Evolutionary conservation across 2,113 vertebrate species (phyloP), one percentile per base, ranked within the genome.

Genomic region (Diadophis punctatus): DNA sequence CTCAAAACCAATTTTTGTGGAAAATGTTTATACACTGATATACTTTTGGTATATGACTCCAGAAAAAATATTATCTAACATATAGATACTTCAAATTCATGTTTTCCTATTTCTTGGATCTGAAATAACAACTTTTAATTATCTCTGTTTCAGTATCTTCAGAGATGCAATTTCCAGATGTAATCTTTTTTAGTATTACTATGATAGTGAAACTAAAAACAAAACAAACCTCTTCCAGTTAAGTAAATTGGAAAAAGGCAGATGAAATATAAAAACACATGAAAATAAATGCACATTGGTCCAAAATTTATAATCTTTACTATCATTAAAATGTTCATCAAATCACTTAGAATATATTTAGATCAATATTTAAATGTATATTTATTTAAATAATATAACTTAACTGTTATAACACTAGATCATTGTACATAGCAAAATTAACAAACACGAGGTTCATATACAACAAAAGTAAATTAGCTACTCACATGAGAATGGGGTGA

Each of bases 401-500:
- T n/a, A 63, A 4, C 85, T 56, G 18, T 91, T 53, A 52, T 22
- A 90, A 52, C 22, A 89, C n/a, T 52, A 18, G 16, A 56, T 80
- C 25, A 85, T 12, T 39, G n/a, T 39, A 84, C 14, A 46, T 23
- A 23, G 16, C n/a, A 80, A 22, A 86, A 43, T 80, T 80, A 80
- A 80, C 74, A 90, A 90, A 39, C 94, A 94, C 55, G 0, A 53
- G 2, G 49, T 87, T 20, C 86, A 80, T 93, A 12, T 8, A 55
- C 25, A 86, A 55, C 3, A n/a, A 84, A 48, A 3, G n/a, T 90
- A 93, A 51, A 4, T 23, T 3, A 1, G 11, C 58, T 89, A 95
- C 98, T 98, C 96, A 99, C 99, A 18, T 99, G 98, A 93, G 97
- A 97, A 80, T 93, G 90, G 51, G 98, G 97, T 85, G 99, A 98